Conservation (phyloP, 1,140 invertebrate genomes). For the Dreissena polymorpha region DNA sequence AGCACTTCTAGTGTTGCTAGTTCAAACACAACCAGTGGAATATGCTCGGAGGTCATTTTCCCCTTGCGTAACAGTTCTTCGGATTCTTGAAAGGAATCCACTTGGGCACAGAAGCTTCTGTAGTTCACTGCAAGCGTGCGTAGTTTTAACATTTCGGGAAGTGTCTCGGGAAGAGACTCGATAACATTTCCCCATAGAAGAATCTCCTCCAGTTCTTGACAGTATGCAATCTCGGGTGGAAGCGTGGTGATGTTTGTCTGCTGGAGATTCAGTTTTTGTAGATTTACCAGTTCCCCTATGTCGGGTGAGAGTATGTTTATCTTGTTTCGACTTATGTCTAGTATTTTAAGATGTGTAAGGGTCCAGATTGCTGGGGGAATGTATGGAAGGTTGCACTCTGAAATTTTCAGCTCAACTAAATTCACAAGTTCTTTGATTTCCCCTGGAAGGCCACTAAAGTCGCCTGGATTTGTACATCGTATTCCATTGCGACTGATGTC, state of each 20-base stretch:
- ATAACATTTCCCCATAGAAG: conserved; percentile 79
- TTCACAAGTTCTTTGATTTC: conserved; percentile 71
- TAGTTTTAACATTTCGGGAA: conserved; percentile 75
- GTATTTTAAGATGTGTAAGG: conserved; percentile 64
- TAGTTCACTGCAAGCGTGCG: conserved; percentile 75
- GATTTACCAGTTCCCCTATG: conserved; percentile 75
- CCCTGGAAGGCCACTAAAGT: conserved; percentile 74
- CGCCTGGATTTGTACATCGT: conserved; percentile 70
- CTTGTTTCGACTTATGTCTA: conserved; percentile 78
- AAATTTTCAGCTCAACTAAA: conserved; percentile 73
- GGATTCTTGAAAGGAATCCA: conserved; percentile 76
- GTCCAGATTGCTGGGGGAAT: conserved; percentile 78
- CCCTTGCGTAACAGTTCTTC: conserved; percentile 75
- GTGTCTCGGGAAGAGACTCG: conserved; percentile 77
- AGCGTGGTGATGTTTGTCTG: conserved; percentile 77
- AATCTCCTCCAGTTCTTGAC: conserved; percentile 77
- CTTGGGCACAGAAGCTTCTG: conserved; percentile 73
- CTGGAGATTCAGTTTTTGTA: conserved; percentile 75
- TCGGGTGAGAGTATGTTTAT: conserved; percentile 76
- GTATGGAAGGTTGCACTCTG: conserved; percentile 78
- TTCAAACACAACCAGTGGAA: conserved; percentile 78
- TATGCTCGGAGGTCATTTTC: conserved; percentile 79
- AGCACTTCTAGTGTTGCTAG: conserved; percentile 74
- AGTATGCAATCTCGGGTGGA: conserved; percentile 78
- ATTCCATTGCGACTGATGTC: conserved; percentile 77